phyloP scores from a whole-genome alignment of 2,797 vertebrate genomes.

The Anolis apletophallus region DNA sequence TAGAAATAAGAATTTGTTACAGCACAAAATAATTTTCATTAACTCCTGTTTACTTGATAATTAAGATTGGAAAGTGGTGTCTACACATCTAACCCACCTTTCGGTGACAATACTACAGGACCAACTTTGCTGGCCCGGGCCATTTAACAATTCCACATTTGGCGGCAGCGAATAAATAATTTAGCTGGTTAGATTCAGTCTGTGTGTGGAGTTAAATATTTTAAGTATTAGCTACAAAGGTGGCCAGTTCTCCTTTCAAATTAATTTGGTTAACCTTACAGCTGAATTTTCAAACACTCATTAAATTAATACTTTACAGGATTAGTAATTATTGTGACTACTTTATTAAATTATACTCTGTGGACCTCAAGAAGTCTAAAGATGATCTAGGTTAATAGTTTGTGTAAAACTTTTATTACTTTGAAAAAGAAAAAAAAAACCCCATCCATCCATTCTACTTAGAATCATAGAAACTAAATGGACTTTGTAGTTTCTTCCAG shows the following conservation, averaged over 20 bases:
- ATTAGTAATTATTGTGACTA: neutral
- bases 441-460: neutral
- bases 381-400: neutral
- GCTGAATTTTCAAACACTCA: neutral
- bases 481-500: too few species aligned
- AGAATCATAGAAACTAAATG: neutral
- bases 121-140: neutral
- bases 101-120: neutral
- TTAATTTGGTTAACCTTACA: neutral
- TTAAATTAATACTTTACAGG: neutral
- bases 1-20: neutral
- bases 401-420: neutral
- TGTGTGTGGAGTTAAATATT: neutral
- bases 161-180: neutral
- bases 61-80: neutral
- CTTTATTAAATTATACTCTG: neutral
- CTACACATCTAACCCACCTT: neutral
- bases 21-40: neutral
- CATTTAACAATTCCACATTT: neutral
- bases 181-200: neutral
- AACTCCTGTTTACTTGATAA: neutral
- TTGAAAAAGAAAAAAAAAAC: neutral
- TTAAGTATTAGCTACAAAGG: neutral
- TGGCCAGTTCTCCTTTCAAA: neutral
- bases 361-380: neutral